Evolutionary conservation across 2,113 vertebrate genomes (phyloP).

Genomic region (Cairina moschata): DNA sequence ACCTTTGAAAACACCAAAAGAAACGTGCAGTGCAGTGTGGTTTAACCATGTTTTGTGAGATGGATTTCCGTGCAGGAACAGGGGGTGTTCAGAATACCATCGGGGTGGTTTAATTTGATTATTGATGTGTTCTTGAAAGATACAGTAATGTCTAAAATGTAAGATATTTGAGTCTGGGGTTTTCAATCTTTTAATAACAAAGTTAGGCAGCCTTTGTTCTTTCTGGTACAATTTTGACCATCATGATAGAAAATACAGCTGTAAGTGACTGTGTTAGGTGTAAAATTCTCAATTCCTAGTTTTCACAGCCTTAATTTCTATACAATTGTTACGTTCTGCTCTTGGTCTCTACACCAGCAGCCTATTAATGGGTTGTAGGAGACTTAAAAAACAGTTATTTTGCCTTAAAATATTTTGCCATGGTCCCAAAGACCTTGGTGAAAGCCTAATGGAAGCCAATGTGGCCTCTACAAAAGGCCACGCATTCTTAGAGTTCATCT

Average conservation of each 20-base stretch:
- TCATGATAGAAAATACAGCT: not conserved
- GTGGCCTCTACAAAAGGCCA: not conserved
- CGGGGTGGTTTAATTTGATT: not conserved
- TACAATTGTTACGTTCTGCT: not conserved
- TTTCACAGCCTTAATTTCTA: not conserved
- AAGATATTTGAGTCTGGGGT: not conserved
- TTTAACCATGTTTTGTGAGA: not conserved
- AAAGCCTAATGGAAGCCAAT: not conserved
- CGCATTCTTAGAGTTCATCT: constrained; percentile 23
- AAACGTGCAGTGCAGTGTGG: not conserved
- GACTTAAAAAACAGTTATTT: constrained; percentile 2
- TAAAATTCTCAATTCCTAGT: not conserved
- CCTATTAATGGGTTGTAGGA: not conserved
- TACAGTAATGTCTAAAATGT: not conserved
- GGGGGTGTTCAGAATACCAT: not conserved
- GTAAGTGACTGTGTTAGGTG: not conserved
- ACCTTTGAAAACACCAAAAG: not conserved
- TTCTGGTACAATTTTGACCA: not conserved
- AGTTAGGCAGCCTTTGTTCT: not conserved
- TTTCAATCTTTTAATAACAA: not conserved
- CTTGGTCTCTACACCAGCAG: not conserved
- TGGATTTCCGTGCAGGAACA: not conserved
- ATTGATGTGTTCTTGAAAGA: not conserved
- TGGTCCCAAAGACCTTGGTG: not conserved
- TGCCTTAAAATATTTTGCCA: not conserved